These are phyloP conservation scores for Stomatorhinus ivindoensis DNA, from an alignment of 2,113 vertebrate genomes.

Conservation along the genomic window DNA sequence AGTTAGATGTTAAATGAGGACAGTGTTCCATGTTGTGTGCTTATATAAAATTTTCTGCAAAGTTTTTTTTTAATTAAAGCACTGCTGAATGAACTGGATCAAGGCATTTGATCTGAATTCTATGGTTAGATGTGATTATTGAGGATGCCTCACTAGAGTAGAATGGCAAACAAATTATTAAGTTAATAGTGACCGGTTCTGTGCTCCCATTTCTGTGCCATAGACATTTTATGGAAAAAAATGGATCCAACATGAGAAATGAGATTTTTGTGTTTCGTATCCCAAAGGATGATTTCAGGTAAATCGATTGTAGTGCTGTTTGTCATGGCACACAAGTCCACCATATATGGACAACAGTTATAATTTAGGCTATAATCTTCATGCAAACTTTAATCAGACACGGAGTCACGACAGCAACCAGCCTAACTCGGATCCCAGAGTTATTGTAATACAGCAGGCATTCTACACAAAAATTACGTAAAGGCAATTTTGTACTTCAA, in stretches of 20 bases:
- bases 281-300: neutral
- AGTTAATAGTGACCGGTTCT: neutral
- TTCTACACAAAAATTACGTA: neutral
- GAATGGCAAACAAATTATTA: neutral
- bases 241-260: neutral
- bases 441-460: neutral
- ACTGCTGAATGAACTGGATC: neutral
- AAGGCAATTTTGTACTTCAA: neutral
- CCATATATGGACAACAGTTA: neutral
- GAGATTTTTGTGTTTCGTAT: neutral
- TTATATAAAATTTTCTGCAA: neutral
- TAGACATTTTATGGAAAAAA: neutral
- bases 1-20: neutral
- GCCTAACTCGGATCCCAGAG: neutral
- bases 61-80: neutral
- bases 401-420: neutral
- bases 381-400: neutral
- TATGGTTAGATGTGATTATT: neutral
- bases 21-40: neutral
- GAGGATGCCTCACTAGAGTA: neutral
- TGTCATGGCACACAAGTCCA: neutral
- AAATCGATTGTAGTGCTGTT: neutral
- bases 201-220: neutral
- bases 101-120: neutral
- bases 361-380: neutral